Evolutionary conservation across 2,888 invertebrate species (phyloP).

Genomic region (Machimus rusticus): DNA sequence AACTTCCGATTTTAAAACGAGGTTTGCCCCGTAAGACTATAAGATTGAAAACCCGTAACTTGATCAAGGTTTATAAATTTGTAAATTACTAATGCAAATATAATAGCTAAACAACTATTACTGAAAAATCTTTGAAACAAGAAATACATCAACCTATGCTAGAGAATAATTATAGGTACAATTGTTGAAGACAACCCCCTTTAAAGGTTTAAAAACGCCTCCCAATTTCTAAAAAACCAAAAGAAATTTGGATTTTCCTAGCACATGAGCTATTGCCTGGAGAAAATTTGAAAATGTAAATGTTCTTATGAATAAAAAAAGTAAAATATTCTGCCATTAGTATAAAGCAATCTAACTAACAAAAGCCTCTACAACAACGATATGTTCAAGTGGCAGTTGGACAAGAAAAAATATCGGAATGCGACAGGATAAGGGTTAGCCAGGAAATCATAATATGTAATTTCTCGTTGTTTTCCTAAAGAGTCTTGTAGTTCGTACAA

Average conservation of each 20-base stretch:
- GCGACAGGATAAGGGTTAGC: too few species aligned
- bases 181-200: not conserved
- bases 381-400: too few species aligned
- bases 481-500: too few species aligned
- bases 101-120: not conserved
- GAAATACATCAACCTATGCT: not conserved
- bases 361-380: not conserved
- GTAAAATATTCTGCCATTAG: not conserved
- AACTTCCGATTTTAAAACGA: not conserved
- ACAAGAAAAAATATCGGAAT: too few species aligned
- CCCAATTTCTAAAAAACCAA: not conserved
- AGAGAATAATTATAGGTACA: not conserved
- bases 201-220: not conserved
- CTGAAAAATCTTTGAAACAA: not conserved
- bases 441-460: too few species aligned
- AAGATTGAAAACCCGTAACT: too few species aligned
- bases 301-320: not conserved
- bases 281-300: too few species aligned
- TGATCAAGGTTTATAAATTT: not conserved
- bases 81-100: not conserved
- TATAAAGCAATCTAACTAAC: not conserved
- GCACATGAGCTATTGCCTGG: too few species aligned
- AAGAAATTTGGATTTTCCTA: too few species aligned
- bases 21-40: not conserved
- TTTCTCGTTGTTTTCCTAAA: too few species aligned